Base-by-base conservation (phyloP, 2,113 vertebrate genomes). In the Notarius lentiginosus region DNA sequence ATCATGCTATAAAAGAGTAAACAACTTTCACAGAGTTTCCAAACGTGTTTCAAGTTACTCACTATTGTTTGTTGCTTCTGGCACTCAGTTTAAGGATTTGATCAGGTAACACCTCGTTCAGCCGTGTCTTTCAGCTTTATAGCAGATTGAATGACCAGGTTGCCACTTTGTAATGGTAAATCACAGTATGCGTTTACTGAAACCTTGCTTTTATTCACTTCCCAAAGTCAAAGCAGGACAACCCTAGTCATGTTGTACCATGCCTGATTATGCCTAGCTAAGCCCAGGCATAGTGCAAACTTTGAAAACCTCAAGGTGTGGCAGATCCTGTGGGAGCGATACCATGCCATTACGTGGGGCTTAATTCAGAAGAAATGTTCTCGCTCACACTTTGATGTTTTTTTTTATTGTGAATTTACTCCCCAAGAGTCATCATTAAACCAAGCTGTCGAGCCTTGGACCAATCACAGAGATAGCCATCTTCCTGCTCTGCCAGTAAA, bases 381-480 rank as follows among this genome's bases (percentile, higher is more conserved):
- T 58, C 82, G 10, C 85, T 87, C 72, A 34, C 84, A 53, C 84
- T 90, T 65, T 80, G 89, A 91, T 89, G 84, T 83, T 11, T 12
- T 30, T 18, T 60, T 80, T 8, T 58, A 65, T 84, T 82, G 82
- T 88, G 27, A 56, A 22, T 87, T 89, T 72, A 65, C 8, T 61
- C 92, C 93, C 91, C 92, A 80, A 83, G 92, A 92, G 94, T 76
- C 75, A 72, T 93, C 87, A 94, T 94, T 93, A 94, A 75, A 49
- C 76, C 34, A 82, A 84, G 76, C 84, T 88, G 15, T 90, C 34
- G 70, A 79, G 82, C 47, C 66, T 83, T 72, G 55, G 86, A 75
- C 53, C 80, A 84, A 90, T 91, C 87, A 89, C 80, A 82, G 88
- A 89, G 94, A 93, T 94, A 90, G 18, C 17, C 88, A 94, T 95